Evolutionary conservation across 1,140 invertebrate genomes (phyloP).

Genomic region (Zaprionus nigranus): DNA sequence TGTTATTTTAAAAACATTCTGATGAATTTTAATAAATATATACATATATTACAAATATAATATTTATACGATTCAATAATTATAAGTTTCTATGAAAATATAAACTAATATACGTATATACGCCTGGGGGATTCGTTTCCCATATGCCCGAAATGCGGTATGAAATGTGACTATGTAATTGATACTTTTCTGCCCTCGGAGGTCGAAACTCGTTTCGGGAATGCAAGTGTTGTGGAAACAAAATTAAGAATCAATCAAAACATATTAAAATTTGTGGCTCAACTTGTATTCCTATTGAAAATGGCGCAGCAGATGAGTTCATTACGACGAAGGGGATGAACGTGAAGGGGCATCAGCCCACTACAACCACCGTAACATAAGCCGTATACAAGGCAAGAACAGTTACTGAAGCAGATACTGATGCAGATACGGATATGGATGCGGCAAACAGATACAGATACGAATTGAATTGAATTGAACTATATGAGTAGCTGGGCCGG

Average conservation of each 20-base stretch:
- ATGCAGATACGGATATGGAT: conserved; percentile 37
- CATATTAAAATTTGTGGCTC: conserved; percentile 80
- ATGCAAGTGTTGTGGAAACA: conserved; percentile 63
- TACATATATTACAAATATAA: no score
- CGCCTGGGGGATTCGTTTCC: neutral
- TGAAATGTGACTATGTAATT: conserved; percentile 59
- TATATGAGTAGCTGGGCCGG: conserved; percentile 3
- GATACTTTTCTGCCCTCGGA: conserved; percentile 58
- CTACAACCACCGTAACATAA: conserved; percentile 44
- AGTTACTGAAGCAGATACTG: conserved; percentile 14
- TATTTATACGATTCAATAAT: no score
- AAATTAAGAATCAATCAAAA: conserved; percentile 84
- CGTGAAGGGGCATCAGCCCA: conserved; percentile 2
- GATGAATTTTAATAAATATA: no score
- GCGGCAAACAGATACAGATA: conserved; percentile 28
- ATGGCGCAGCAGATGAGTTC: conserved; percentile 53
- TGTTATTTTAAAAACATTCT: no score
- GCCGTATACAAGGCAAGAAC: neutral
- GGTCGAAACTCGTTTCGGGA: conserved; percentile 44
- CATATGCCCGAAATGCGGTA: conserved; percentile 15
- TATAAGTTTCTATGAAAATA: no score
- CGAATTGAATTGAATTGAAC: conserved; percentile 26
- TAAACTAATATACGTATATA: no score
- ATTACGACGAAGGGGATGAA: conserved; percentile 15
- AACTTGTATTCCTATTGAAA: conserved; percentile 76